A percentile compares a stretch with the other conserved stretches of the same genome.
These are phyloP conservation scores for Saxidomus purpurata DNA, from an alignment of 1,140 invertebrate species.

Conservation along the genomic window DNA sequence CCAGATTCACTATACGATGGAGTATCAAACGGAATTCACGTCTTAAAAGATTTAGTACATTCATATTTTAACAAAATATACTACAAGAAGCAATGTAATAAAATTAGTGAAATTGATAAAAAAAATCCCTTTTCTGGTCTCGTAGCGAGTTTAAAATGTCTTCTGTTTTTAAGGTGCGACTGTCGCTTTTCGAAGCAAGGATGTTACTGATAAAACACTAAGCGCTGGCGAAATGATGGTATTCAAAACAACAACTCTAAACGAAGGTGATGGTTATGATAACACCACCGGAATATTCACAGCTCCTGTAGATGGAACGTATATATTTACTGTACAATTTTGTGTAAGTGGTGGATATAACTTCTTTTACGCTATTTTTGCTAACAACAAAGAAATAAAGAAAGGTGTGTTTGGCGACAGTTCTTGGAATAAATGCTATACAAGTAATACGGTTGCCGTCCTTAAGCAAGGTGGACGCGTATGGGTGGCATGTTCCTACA, in stretches of 20 bases:
- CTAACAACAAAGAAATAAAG: neutral
- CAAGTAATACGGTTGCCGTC: neutral
- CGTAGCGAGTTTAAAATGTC: too few species aligned
- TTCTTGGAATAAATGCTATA: neutral
- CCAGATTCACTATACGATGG: too few species aligned
- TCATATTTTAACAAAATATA: too few species aligned
- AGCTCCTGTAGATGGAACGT: neutral
- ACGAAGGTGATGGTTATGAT: slow-evolving; percentile 9
- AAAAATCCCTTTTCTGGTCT: too few species aligned
- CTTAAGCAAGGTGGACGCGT: neutral
- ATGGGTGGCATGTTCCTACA: neutral
- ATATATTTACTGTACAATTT: slow-evolving; percentile 4
- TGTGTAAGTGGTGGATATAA: neutral
- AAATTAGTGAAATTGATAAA: too few species aligned
- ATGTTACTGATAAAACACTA: neutral
- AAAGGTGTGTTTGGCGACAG: neutral
- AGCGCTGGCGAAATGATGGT: neutral
- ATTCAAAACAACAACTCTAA: neutral
- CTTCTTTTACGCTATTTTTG: neutral
- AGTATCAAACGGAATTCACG: too few species aligned
- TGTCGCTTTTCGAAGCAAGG: neutral
- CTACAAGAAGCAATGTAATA: too few species aligned
- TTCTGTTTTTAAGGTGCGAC: neutral
- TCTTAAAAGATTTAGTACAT: too few species aligned
- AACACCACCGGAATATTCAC: neutral